Conservation (phyloP, 2,797 vertebrate species). For the Poeciliopsis gracilis region DNA sequence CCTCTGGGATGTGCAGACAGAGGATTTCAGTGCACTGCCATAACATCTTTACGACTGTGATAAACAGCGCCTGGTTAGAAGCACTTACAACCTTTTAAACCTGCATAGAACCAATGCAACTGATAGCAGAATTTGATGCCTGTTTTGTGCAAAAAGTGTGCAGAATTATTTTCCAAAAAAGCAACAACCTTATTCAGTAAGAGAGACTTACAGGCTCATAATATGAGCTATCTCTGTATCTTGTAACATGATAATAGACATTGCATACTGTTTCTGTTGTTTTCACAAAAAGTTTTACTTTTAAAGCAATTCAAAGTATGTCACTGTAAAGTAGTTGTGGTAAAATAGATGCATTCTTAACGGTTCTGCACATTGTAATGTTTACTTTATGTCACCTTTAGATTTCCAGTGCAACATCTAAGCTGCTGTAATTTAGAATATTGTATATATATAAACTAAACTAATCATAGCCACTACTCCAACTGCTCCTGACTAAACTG, state of each 20-base stretch:
- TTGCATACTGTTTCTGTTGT: neutral
- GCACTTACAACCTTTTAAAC: slow-evolving; percentile 23
- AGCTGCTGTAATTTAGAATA: neutral
- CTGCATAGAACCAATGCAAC: slow-evolving; percentile 10
- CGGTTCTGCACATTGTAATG: neutral
- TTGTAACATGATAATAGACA: neutral
- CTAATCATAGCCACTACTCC: neutral
- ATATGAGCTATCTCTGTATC: neutral
- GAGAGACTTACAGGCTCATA: neutral
- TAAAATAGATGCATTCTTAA: neutral
- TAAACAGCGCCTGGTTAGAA: slow-evolving; percentile 27
- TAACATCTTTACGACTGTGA: slow-evolving; percentile 51
- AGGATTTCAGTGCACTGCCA: slow-evolving; percentile 41
- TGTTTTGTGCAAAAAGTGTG: neutral
- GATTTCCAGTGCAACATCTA: neutral
- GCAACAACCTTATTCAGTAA: neutral
- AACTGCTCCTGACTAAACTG: neutral
- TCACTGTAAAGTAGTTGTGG: neutral
- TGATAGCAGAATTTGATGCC: neutral
- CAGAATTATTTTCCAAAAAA: neutral
- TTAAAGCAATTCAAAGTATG: neutral
- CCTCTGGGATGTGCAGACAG: slow-evolving; percentile 33
- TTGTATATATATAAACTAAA: neutral
- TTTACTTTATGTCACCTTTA: neutral
- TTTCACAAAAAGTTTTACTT: neutral